A percentile compares a stretch with the other conserved stretches of the same genome.
phyloP scores from a whole-genome alignment of 2,113 vertebrate genomes.

The Propithecus coquereli region DNA sequence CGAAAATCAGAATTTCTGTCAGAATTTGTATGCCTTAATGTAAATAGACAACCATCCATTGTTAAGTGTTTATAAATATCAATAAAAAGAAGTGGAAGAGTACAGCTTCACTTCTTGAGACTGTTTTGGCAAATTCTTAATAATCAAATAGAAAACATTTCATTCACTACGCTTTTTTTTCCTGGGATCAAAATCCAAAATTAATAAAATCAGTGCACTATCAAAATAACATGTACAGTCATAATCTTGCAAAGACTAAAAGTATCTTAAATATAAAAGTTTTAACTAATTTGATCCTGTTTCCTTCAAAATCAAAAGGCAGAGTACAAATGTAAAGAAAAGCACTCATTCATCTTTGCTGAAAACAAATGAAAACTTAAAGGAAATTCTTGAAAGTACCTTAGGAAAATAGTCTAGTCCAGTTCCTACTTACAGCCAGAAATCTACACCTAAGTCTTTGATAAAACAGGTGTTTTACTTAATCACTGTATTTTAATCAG shows the following conservation, averaged over 20 bases:
- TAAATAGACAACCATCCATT: not conserved
- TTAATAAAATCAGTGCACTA: not conserved
- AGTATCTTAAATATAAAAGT: not conserved
- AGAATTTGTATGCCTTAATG: not conserved
- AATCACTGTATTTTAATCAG: not conserved
- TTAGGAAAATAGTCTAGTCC: not conserved
- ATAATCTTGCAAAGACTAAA: constrained; percentile 25
- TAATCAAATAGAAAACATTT: constrained; percentile 12
- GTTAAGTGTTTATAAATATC: not conserved
- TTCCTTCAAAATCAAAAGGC: constrained; percentile 39
- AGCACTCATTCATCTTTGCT: not conserved
- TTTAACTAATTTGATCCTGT: constrained; percentile 7
- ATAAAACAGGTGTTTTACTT: constrained; percentile 9
- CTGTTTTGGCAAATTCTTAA: constrained; percentile 26
- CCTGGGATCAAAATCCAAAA: not conserved
- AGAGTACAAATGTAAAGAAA: not conserved
- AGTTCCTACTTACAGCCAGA: not conserved
- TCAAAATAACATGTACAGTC: not conserved
- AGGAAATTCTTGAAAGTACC: not conserved
- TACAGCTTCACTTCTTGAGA: constrained; percentile 10
- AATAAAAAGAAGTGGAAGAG: constrained; percentile 4
- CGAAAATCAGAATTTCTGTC: not conserved
- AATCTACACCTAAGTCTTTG: not conserved
- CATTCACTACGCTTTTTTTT: not conserved
- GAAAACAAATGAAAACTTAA: constrained; percentile 10